Conservation (phyloP, 2,797 vertebrate genomes). For the Gallirallus australis region DNA sequence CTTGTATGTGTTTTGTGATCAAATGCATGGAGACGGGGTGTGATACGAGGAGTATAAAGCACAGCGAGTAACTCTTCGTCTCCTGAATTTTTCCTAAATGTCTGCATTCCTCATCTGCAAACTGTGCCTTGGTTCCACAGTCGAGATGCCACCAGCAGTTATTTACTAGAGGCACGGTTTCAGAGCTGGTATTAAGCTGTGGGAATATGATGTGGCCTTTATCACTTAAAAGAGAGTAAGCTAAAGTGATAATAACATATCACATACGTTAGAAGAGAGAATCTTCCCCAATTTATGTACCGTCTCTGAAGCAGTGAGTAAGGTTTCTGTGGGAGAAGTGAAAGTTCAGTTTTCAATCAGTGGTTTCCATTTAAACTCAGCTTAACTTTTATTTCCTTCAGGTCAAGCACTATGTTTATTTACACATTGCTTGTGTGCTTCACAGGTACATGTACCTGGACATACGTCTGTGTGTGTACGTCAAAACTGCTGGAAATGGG, state of each 20-base stretch:
- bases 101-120: not conserved
- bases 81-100: not conserved
- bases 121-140: not conserved
- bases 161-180: not conserved
- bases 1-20: accelerated
- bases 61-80: not conserved
- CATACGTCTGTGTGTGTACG: no score
- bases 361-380: not conserved
- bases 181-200: not conserved
- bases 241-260: no score
- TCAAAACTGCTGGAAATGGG: accelerated
- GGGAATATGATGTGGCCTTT: not conserved
- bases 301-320: not conserved
- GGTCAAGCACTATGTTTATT: not conserved
- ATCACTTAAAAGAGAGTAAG: not conserved
- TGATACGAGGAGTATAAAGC: not conserved
- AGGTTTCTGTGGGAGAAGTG: not conserved
- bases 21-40: accelerated
- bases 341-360: not conserved
- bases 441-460: not conserved
- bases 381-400: not conserved
- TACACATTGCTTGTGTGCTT: not conserved
- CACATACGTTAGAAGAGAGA: not conserved
- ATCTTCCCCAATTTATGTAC: not conserved
- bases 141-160: not conserved